Conservation (phyloP, 1,140 invertebrate genomes). For the Microplitis mediator region DNA sequence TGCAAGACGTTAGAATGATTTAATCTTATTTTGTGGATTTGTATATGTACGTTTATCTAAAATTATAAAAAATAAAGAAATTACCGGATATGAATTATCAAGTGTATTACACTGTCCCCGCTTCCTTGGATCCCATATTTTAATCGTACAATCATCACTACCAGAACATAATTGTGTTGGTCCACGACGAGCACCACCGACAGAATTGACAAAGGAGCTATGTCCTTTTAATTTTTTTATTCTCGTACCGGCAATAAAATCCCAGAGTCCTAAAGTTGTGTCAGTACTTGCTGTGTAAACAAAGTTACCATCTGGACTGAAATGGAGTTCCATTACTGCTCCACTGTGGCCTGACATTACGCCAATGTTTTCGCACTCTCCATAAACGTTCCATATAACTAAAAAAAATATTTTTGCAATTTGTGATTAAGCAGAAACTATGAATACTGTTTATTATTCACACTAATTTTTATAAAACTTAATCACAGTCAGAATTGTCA, state of each 20-base stretch:
- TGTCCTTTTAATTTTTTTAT: constrained; percentile 94
- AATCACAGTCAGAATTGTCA: no score
- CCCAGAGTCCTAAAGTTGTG: constrained; percentile 94
- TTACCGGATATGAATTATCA: constrained; percentile 77
- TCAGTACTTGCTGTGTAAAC: constrained; percentile 95
- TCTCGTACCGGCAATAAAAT: constrained; percentile 83
- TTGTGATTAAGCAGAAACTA: no score
- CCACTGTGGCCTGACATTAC: constrained; percentile 92
- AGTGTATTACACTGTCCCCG: constrained; percentile 78
- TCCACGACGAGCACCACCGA: constrained; percentile 80
- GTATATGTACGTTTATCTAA: no score
- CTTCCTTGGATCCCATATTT: constrained; percentile 89
- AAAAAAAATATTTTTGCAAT: no score
- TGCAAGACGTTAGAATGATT: no score
- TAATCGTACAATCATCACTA: constrained; percentile 93
- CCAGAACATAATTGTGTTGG: constrained; percentile 90
- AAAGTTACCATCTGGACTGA: constrained; percentile 89
- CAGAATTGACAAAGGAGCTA: constrained; percentile 86
- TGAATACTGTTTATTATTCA: no score
- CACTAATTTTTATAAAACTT: no score
- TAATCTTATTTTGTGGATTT: no score
- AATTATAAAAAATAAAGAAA: not conserved
- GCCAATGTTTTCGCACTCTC: constrained; percentile 97
- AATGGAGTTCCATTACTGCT: constrained; percentile 95
- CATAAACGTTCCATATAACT: constrained; percentile 98